Evolutionary conservation across 2,797 vertebrate species (phyloP).

Genomic region (Otus scops): DNA sequence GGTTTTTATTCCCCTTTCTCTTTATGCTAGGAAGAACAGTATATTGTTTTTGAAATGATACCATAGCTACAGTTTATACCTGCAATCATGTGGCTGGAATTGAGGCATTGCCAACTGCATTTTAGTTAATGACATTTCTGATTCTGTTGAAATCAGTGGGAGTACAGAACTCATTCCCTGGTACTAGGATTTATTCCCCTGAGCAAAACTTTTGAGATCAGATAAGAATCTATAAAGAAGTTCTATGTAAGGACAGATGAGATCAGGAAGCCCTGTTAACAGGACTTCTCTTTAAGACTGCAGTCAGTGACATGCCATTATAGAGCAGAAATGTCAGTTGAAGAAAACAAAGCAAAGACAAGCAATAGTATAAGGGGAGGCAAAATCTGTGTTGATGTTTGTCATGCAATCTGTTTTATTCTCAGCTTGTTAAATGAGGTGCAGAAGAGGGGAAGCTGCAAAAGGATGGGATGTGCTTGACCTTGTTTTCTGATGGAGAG

Average conservation of each 20-base stretch:
- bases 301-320: fast-evolving
- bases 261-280: not conserved
- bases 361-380: fast-evolving
- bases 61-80: not conserved
- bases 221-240: not conserved
- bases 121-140: not conserved
- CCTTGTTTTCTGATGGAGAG: not conserved
- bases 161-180: not conserved
- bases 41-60: not conserved
- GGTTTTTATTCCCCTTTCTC: not conserved
- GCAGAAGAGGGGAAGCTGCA: not conserved
- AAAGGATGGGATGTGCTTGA: not conserved
- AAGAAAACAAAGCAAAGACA: not conserved
- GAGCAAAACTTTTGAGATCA: not conserved
- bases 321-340: not conserved
- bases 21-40: not conserved
- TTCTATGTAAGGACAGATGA: not conserved
- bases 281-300: not conserved
- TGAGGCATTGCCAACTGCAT: not conserved
- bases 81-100: not conserved
- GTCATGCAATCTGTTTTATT: not conserved
- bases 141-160: not conserved
- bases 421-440: not conserved
- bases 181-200: not conserved
- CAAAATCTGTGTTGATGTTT: not conserved